Base-by-base conservation (phyloP, 2,888 invertebrate genomes). In the Ochropleura plecta region DNA sequence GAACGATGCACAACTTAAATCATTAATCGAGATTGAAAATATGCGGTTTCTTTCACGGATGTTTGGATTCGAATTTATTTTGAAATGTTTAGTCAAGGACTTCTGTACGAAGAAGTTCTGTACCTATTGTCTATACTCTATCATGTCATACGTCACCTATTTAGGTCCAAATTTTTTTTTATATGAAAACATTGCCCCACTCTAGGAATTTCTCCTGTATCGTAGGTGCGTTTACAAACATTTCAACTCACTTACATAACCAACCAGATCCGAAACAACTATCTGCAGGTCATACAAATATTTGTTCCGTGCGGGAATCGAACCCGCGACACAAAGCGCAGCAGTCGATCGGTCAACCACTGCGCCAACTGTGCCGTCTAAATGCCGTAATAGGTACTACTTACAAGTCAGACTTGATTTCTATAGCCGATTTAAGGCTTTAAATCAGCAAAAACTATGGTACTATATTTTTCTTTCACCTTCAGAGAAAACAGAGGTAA, bases 401-500 rank as follows among this genome's bases (percentile, higher is more conserved):
- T 40, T 60, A 70, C 79, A 51, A 60, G 59, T 46, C 48, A 40
- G 46, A 64, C 64, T 62, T 67, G 64, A 65, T 75, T 70, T 75
- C 69, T 70, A 57, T 59, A 64, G 67, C 46, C 30, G 9, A 81
- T 70, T 59, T 57, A 51, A n/a, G 57, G 57, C 44, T n/a, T 59
- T 75, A 63, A 66, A 75, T 64, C 67, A 79, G 51, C 16, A 64
- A 73, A 78, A 74, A 55, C 65, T n/a, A 71, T 53, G 59, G 62
- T 57, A 65, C 62, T 73, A 46, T 48, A 73, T 69, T 70, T 74
- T 73, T 84, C 59, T 81, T 65, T 60, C 12, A 42, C 40, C 42
- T 68, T 62, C 10, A 16, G 71, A 67, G 65, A 74, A 76, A 85
- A 66, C 49, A 7, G n/a, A 40, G 44, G 30, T 46, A 84, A 83